These are phyloP conservation scores for Tetragnatha montana DNA, from an alignment of 2,888 invertebrate genomes.

Conservation along the genomic window DNA sequence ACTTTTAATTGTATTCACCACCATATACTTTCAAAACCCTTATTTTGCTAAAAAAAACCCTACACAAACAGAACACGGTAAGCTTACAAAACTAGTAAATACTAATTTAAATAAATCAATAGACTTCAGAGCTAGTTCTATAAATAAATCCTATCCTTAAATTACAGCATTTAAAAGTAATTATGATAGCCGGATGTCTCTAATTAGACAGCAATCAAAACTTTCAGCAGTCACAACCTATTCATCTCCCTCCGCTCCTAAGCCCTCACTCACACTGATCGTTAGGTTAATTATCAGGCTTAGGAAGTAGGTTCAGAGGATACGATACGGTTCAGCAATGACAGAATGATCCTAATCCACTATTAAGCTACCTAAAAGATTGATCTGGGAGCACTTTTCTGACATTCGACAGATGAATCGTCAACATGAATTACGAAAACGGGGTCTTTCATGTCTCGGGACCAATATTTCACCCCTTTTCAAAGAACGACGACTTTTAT, in stretches of 20 bases:
- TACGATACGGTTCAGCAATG: conserved; percentile 55
- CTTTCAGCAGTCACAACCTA: conserved; percentile 25
- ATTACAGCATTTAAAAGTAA: not conserved
- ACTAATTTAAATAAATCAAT: no score
- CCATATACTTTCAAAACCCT: no score
- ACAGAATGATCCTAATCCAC: conserved; percentile 56
- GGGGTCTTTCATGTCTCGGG: conserved; percentile 25
- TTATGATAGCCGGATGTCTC: not conserved
- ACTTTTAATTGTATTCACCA: no score
- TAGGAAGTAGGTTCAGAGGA: conserved; percentile 56
- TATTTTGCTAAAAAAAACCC: no score
- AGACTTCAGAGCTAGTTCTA: no score
- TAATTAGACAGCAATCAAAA: conserved; percentile 19
- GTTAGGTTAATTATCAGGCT: conserved; percentile 68
- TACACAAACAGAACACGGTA: no score
- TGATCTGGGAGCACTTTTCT: conserved; percentile 54
- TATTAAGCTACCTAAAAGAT: conserved; percentile 57
- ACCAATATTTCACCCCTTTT: not conserved
- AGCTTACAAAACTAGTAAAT: no score
- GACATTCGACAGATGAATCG: conserved; percentile 22
- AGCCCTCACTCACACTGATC: conserved; percentile 26
- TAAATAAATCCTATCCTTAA: no score
- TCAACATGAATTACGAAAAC: conserved; percentile 33
- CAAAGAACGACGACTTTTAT: not conserved
- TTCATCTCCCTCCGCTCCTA: conserved; percentile 32